A percentile compares a stretch with the other conserved stretches of the same genome.
phyloP scores from a whole-genome alignment of 2,888 invertebrate genomes.

The Pollenia labialis region DNA sequence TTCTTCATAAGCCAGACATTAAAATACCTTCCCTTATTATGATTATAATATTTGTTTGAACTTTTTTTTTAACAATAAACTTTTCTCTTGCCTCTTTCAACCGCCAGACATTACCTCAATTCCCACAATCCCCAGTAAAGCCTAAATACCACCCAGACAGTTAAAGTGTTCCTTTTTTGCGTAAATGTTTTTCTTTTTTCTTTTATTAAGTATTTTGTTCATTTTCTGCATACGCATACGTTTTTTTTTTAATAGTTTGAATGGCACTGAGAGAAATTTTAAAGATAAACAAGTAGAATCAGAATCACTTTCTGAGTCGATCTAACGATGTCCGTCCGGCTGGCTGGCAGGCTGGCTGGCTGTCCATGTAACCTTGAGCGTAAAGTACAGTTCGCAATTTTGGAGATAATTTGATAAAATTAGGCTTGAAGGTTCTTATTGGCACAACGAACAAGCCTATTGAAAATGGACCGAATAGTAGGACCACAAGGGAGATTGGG shows the following conservation, averaged over 20 bases:
- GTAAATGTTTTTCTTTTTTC: conserved; percentile 21
- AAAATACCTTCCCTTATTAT: conserved; percentile 64
- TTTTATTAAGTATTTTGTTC: conserved; percentile 38
- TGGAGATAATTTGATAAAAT: no score
- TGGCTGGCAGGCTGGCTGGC: no score
- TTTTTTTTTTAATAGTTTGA: conserved; percentile 41
- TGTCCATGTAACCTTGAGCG: no score
- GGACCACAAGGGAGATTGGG: no score
- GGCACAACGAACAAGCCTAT: no score
- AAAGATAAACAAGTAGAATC: no score
- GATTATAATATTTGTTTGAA: conserved; percentile 30
- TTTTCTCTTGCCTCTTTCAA: conserved; percentile 38
- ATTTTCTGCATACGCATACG: conserved; percentile 61
- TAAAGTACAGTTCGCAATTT: no score
- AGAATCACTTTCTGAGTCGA: no score
- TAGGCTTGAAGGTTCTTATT: no score
- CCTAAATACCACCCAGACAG: conserved; percentile 64
- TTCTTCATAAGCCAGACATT: conserved; percentile 70
- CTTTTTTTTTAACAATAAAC: conserved; percentile 44
- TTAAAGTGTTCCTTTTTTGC: conserved; percentile 61
- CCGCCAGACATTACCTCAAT: conserved; percentile 64
- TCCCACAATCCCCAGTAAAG: conserved; percentile 18
- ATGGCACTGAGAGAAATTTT: conserved; percentile 31
- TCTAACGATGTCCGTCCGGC: no score
- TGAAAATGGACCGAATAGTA: no score